Conservation (phyloP, 1,140 invertebrate genomes). For the Bombus haemorrhoidalis region DNA sequence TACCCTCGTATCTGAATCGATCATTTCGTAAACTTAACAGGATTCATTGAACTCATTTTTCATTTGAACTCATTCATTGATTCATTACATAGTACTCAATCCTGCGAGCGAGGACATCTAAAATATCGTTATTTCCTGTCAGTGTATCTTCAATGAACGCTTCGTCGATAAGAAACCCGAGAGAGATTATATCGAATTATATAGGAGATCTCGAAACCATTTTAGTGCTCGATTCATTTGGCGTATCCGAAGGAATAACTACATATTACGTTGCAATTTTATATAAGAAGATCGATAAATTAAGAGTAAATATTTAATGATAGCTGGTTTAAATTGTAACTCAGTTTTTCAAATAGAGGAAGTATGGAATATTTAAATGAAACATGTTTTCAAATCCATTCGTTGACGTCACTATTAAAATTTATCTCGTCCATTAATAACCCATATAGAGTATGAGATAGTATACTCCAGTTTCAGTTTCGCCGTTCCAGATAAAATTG, state of each 20-base stretch:
- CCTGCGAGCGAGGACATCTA: no score
- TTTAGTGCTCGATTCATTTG: background rate
- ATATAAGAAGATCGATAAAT: background rate
- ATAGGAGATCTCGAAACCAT: background rate
- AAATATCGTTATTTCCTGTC: background rate
- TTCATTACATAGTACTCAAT: no score
- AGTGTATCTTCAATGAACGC: background rate
- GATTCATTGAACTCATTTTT: slow-evolving; percentile 8
- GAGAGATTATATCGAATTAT: background rate
- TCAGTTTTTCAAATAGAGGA: no score
- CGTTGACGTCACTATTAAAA: background rate
- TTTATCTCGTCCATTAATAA: background rate
- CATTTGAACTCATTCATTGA: no score
- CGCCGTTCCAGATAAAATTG: background rate
- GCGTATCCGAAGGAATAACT: background rate
- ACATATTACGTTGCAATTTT: background rate
- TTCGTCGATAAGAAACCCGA: background rate
- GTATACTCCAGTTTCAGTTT: background rate
- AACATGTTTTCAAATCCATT: no score
- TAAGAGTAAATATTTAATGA: background rate
- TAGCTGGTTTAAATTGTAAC: no score
- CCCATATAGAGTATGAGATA: background rate
- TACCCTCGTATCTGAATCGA: slow-evolving; percentile 13
- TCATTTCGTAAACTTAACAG: slow-evolving; percentile 36
- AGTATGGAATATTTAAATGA: no score